A percentile compares a stretch with the other conserved stretches of the same genome.
Evolutionary conservation across 2,888 invertebrate genomes (phyloP).

Genomic region (Piscicola geometra): DNA sequence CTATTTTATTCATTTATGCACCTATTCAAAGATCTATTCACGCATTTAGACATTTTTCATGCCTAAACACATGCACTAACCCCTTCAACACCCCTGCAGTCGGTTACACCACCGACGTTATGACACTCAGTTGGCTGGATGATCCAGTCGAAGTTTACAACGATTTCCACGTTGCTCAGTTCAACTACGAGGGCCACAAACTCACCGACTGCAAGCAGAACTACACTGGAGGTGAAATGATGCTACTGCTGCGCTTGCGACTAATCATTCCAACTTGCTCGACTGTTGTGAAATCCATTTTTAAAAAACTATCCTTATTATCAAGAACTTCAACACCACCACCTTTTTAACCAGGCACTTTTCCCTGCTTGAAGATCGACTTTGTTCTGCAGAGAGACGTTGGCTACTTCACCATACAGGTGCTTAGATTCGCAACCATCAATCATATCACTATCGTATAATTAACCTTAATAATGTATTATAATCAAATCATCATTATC

Average conservation of each 20-base stretch:
- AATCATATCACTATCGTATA: background rate
- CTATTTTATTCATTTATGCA: no score
- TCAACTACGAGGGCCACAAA: constrained; percentile 40
- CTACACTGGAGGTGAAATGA: constrained; percentile 44
- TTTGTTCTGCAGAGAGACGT: constrained; percentile 43
- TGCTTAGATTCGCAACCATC: constrained; percentile 35
- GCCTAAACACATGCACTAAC: no score
- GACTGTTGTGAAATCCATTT: background rate
- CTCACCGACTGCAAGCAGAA: constrained; percentile 44
- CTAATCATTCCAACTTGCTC: background rate
- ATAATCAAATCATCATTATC: no score
- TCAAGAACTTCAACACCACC: no score
- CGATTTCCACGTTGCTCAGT: constrained; percentile 43
- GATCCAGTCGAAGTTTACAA: constrained; percentile 41
- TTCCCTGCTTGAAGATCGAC: constrained; percentile 42
- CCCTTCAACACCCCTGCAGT: no score
- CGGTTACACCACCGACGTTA: constrained; percentile 45
- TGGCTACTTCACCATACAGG: constrained; percentile 43
- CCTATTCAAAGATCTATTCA: no score
- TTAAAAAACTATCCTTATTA: background rate
- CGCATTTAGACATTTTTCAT: no score
- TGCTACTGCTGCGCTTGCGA: background rate
- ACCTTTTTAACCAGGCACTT: no score
- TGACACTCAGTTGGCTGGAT: constrained; percentile 42
- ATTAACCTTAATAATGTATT: no score